Conservation (phyloP, 2,113 vertebrate species). For the Lipophrys pholis region DNA sequence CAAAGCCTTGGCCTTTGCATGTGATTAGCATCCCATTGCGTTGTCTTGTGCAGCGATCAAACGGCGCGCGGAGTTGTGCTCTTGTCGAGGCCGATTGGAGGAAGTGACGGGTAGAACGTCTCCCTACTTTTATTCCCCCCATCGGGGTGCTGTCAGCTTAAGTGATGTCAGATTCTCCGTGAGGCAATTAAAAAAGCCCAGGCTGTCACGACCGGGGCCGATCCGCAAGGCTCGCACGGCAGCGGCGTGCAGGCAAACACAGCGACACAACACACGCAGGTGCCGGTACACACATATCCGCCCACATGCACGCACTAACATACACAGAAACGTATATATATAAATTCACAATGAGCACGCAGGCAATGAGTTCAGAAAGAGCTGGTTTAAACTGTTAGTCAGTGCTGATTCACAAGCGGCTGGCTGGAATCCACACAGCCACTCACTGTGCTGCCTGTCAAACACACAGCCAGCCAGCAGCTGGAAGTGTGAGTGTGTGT, state of each 20-base stretch:
- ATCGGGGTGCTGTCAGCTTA: constrained; percentile 58
- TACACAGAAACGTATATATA: constrained; percentile 28
- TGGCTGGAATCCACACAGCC: constrained; percentile 67
- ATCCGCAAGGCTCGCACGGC: constrained; percentile 30
- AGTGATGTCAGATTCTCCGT: constrained; percentile 70
- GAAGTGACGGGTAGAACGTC: constrained; percentile 57
- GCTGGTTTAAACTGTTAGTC: constrained; percentile 71
- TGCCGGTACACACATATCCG: not conserved
- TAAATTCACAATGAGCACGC: constrained; percentile 51
- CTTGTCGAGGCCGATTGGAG: constrained; percentile 51
- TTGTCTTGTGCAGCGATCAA: constrained; percentile 65
- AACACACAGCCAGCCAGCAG: constrained; percentile 57
- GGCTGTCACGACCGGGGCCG: constrained; percentile 52
- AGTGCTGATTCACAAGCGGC: constrained; percentile 70
- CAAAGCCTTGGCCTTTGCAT: constrained; percentile 63
- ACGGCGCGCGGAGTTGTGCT: constrained; percentile 46
- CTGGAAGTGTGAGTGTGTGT: constrained; percentile 48
- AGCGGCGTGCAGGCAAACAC: constrained; percentile 3
- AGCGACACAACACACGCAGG: constrained; percentile 9
- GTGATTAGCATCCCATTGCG: constrained; percentile 70
- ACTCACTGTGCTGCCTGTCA: constrained; percentile 66
- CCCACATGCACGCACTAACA: constrained; percentile 45
- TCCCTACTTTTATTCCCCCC: constrained; percentile 50
- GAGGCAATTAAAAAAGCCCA: constrained; percentile 62
- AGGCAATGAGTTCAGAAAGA: constrained; percentile 64